A percentile compares a stretch with the other conserved stretches of the same genome.
phyloP scores from a whole-genome alignment of 1,140 invertebrate species.

The Drosophila nikananu region DNA sequence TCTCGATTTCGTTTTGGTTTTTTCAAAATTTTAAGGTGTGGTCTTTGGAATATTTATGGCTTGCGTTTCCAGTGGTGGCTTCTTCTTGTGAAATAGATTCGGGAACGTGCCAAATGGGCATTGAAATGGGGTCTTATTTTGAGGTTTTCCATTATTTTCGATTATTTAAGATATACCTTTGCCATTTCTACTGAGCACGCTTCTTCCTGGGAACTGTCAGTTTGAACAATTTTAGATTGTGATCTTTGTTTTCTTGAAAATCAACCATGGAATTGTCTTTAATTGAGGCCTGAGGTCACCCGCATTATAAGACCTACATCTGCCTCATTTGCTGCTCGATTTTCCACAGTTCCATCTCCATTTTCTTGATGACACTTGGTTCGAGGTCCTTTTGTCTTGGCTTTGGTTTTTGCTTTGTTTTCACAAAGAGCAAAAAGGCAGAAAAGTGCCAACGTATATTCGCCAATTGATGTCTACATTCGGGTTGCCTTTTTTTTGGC shows the following conservation, averaged over 20 bases:
- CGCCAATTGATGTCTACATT: conserved; percentile 70
- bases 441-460: conserved; percentile 55
- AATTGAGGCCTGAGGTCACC: conserved; percentile 52
- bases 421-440: not conserved
- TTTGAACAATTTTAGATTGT: conserved; percentile 23
- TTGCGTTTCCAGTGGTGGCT: conserved; percentile 20
- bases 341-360: conserved; percentile 22
- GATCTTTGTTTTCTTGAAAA: conserved; percentile 48
- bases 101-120: conserved; percentile 55
- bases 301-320: conserved; percentile 59
- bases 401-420: conserved; percentile 40
- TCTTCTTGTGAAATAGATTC: conserved; percentile 37
- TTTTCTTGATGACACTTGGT: conserved; percentile 54
- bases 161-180: not conserved
- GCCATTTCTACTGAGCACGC: conserved; percentile 33
- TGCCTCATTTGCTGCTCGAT: conserved; percentile 65
- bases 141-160: conserved; percentile 16
- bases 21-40: conserved; percentile 52
- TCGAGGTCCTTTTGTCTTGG: conserved; percentile 20
- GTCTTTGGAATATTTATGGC: conserved; percentile 39
- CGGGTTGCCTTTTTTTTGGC: conserved; percentile 24
- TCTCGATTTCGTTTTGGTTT: conserved; percentile 37
- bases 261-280: conserved; percentile 50
- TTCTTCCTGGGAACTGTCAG: conserved; percentile 47
- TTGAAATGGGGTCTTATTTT: conserved; percentile 16